Base-by-base conservation (phyloP, 1,140 invertebrate genomes). In the Drosophila santomea region DNA sequence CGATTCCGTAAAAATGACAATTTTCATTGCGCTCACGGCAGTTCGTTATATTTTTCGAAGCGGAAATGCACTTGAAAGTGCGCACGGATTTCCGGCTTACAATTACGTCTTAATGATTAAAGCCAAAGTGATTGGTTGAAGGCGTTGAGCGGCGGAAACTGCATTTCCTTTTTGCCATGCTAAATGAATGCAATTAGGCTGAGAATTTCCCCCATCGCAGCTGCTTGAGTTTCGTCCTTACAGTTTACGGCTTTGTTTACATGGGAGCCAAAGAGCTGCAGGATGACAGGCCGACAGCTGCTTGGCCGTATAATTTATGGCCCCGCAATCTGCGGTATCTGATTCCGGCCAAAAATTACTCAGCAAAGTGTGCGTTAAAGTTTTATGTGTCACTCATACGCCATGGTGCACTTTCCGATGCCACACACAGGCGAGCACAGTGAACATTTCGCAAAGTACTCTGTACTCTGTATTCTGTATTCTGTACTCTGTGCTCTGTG, bases 321-420 rank as follows among this genome's bases (percentile, higher is more conserved):
- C 15, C 47, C 12, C 54, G 39, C 44, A 59, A 51, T 48, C 50
- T 56, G 50, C 43, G 64, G 36, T 57, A 57, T 69, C 67, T 57
- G 43, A 35, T 25, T 20, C 32, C 17, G 41, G 12, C 44, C 39
- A 58, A 61, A 86, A 66, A 81, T 75, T 54, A 51, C 57, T 59
- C 81, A 54, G 67, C 77, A 89, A 74, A 82, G 78, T 68, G 61
- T 76, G 56, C 79, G 72, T 80, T 89, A 77, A 88, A 83, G 63
- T 88, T 86, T 88, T 79, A 76, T 79, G 32, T 69, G 66, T 88
- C 83, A 83, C 83, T 88, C 83, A 82, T 76, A 69, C 79, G 82
- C 83, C 83, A 79, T 78, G 79, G 48, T 82, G 83, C 75, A 88
- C 74, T 88, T 66, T 59, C 60, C 60, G 43, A 59, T 64, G 58